Evolutionary conservation across 2,113 vertebrate genomes (phyloP).

Genomic region (Leptosomus discolor): DNA sequence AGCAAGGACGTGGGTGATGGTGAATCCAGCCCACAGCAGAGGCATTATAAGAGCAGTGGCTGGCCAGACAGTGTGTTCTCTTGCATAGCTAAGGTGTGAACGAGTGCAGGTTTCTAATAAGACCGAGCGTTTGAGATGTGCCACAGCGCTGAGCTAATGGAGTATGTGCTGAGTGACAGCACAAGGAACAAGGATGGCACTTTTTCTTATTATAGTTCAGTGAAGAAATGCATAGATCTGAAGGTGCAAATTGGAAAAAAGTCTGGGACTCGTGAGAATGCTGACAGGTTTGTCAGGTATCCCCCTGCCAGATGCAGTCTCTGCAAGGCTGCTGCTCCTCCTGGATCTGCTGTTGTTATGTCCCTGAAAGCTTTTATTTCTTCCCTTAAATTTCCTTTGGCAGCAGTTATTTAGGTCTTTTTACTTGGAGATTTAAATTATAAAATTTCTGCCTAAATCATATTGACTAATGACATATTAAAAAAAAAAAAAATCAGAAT

Average conservation of each 20-base stretch:
- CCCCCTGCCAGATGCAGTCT: not conserved
- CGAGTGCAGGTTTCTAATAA: not conserved
- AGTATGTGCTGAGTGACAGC: not conserved
- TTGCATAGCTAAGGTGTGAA: not conserved
- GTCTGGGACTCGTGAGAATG: not conserved
- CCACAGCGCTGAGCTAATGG: not conserved
- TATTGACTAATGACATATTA: not conserved
- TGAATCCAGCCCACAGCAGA: not conserved
- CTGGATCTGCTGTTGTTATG: not conserved
- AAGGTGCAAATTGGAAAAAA: constrained; percentile 10
- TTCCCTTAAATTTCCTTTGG: not conserved
- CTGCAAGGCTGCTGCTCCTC: not conserved
- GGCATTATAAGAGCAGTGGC: not conserved
- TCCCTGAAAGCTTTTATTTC: not conserved
- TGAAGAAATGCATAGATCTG: not conserved
- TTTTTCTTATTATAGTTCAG: not conserved
- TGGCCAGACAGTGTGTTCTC: not conserved
- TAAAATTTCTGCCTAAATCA: not conserved
- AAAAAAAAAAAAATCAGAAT: not conserved
- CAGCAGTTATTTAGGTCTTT: not conserved
- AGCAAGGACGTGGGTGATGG: not conserved
- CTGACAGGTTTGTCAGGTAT: not conserved
- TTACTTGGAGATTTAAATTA: not conserved
- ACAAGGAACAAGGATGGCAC: not conserved
- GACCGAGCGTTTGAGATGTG: fast-evolving